These are phyloP conservation scores for Drosophila ercepeae DNA, from an alignment of 1,140 invertebrate species.

Conservation along the genomic window DNA sequence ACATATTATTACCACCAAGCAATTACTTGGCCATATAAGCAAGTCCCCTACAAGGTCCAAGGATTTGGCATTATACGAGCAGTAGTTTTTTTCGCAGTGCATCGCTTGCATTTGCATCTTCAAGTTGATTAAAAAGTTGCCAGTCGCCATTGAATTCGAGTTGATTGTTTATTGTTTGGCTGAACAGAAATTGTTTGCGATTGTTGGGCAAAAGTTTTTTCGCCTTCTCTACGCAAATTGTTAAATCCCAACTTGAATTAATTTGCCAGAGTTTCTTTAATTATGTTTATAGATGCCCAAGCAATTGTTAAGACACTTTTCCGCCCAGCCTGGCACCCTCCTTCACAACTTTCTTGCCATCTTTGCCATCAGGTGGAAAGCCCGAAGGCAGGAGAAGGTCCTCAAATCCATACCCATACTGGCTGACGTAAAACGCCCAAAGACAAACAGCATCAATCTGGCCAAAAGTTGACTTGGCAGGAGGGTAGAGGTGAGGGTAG, in stretches of 20 bases:
- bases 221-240: slow-evolving; percentile 40
- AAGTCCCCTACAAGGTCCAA: neutral
- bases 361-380: slow-evolving; percentile 21
- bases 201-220: slow-evolving; percentile 44
- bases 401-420: slow-evolving; percentile 37
- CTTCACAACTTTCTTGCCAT: neutral
- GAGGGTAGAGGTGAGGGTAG: neutral
- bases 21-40: slow-evolving; percentile 61
- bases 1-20: slow-evolving; percentile 63
- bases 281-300: slow-evolving; percentile 72
- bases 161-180: slow-evolving; percentile 78
- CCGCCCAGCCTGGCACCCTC: neutral
- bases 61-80: neutral
- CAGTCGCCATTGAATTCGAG: slow-evolving; percentile 67
- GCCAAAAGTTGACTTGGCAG: slow-evolving; percentile 19
- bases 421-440: slow-evolving; percentile 36
- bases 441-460: slow-evolving; percentile 70
- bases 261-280: slow-evolving; percentile 72
- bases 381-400: slow-evolving; percentile 11
- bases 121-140: slow-evolving; percentile 79
- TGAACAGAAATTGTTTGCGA: slow-evolving; percentile 34
- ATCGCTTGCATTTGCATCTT: slow-evolving; percentile 57
- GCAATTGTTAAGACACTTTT: slow-evolving; percentile 70
- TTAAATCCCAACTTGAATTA: slow-evolving; percentile 75
- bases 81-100: neutral